Evolutionary conservation across 2,888 invertebrate species (phyloP), one percentile per base, ranked within the genome.

Genomic region (Euplagia quadripunctaria): DNA sequence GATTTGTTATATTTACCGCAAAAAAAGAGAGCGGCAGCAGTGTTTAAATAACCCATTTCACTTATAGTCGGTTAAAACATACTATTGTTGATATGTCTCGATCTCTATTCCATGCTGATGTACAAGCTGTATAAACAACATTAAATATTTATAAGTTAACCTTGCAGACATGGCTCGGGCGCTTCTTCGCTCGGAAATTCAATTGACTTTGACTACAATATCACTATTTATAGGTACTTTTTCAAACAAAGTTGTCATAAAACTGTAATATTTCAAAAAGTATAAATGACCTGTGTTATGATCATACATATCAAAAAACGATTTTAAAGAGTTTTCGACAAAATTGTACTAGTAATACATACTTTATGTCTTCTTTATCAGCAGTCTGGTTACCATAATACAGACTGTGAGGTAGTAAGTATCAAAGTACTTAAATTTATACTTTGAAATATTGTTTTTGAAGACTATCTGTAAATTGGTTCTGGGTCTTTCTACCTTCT

Each of bases 141-240:
- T 77, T 71, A 70, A 78, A 73, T 74, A 82, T 76, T 70, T 76
- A 78, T 74, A 70, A 71, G 52, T 66, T 61, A 64, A 66, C 83
- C 74, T 81, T 76, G 74, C 64, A 52, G 49, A 11, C 8, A 46
- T 20, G 42, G 46, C 64, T 67, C 46, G 67, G 41, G 63, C 58
- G 17, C 51, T 52, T n/a, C 72, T 17, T 17, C 31, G 31, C 31
- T 31, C 31, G 31, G 70, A 75, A 73, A 75, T 72, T 66, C 43
- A 71, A 73, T 73, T 74, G 65, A 68, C 31, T 68, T 78, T 7
- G 4, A 46, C 6, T 55, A 61, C 41, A 68, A 68, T 68, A 61
- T 67, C 16, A 20, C 58, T 20, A 5, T 58, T 20, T n/a, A 55
- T 55, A n/a, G 31, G 31, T 31, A 31, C 55, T 55, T 20, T 6